These are phyloP conservation scores for Megalops cyprinoides DNA, from an alignment of 2,797 vertebrate species.

Conservation along the genomic window DNA sequence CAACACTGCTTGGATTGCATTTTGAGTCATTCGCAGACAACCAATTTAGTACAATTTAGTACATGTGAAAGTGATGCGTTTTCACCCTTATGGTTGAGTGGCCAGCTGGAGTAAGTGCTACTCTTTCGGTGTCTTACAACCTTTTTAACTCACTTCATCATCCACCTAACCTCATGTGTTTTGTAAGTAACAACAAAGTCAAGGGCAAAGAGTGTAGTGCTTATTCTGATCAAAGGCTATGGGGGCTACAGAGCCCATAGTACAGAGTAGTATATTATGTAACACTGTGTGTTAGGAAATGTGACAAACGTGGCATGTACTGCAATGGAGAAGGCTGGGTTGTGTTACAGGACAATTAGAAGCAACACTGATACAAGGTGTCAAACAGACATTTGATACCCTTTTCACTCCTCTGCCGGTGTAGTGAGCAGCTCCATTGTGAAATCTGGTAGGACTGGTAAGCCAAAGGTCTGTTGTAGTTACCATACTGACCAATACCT, in stretches of 20 bases:
- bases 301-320: not conserved
- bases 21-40: too few relatives aligned
- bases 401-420: not conserved
- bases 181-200: not conserved
- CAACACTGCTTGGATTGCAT: too few relatives aligned
- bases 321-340: not conserved
- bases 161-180: too few relatives aligned
- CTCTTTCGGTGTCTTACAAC: not conserved
- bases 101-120: not conserved
- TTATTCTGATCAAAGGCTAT: not conserved
- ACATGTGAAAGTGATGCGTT: too few relatives aligned
- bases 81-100: too few relatives aligned
- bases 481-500: not conserved
- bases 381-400: not conserved
- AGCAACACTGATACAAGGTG: not conserved
- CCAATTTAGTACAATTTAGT: too few relatives aligned
- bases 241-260: not conserved
- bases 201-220: not conserved
- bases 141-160: too few relatives aligned
- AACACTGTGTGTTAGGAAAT: not conserved
- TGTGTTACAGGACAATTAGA: not conserved
- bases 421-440: not conserved
- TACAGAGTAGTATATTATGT: not conserved
- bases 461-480: not conserved
- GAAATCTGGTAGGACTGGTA: conserved; percentile 10